phyloP scores from a whole-genome alignment of 2,797 vertebrate genomes.

The Podargus strigoides region DNA sequence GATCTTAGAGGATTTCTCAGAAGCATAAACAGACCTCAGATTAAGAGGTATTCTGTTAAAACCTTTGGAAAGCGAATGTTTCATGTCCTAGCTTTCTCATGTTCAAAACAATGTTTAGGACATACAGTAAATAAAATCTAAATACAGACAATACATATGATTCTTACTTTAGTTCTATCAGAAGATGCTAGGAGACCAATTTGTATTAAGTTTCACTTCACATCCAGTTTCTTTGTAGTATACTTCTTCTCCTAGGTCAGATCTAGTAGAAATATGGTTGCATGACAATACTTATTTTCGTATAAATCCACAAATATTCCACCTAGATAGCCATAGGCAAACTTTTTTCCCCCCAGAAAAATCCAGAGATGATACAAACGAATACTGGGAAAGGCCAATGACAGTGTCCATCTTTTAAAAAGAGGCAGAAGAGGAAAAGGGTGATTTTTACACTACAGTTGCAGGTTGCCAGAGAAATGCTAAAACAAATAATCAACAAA shows the following conservation, averaged over 20 bases:
- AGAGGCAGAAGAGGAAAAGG: background rate
- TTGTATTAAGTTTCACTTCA: background rate
- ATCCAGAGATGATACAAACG: background rate
- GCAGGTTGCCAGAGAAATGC: background rate
- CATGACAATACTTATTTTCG: background rate
- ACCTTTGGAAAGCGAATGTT: background rate
- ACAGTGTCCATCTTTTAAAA: background rate
- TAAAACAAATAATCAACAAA: slow-evolving; percentile 50
- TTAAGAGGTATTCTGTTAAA: background rate
- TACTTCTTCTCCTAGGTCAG: background rate
- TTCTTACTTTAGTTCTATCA: background rate
- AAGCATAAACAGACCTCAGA: background rate
- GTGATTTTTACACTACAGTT: background rate
- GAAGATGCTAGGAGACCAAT: background rate
- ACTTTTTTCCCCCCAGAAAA: background rate
- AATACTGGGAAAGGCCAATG: background rate
- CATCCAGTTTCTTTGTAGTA: background rate
- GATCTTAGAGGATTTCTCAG: background rate
- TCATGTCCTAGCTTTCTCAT: background rate
- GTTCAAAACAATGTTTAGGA: background rate
- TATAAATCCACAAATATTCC: background rate
- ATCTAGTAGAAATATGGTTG: background rate
- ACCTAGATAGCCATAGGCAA: background rate
- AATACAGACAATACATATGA: background rate
- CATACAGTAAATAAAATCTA: background rate